Evolutionary conservation across 2,797 vertebrate genomes (phyloP), one percentile per base, ranked within the genome.

Genomic region (Phaenicophaeus curvirostris): DNA sequence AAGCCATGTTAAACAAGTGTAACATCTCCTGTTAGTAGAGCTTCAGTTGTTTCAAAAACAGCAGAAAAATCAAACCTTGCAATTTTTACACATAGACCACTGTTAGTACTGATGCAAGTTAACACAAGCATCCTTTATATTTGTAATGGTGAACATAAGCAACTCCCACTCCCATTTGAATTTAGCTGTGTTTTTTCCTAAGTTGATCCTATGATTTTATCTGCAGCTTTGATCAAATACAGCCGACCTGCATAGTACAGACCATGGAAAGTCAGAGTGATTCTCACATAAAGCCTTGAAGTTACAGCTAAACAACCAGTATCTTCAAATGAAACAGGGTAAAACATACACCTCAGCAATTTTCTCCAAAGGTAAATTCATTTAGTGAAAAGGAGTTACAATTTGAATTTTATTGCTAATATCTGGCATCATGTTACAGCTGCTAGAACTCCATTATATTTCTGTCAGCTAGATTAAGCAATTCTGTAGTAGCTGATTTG

Each of bases 341-440:
- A 25, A 76, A 89, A 69, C 15, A 30, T 30, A 67, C 8, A 79
- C 14, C 50, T 83, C 5, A 1, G 33, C 19, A 89, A 73, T 55
- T 72, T 69, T 7, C 81, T 95, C 41, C 31, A 41, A 79, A 69
- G 33, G 16, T 20, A 89, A 87, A 95, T 67, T 85, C 68, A 61
- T 55, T 80, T 61, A 15, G 68, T 83, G 72, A 69, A 80, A 83
- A 69, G 44, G 24, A 66, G 35, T 58, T 62, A 31, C 44, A 79
- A 93, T 73, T 92, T 75, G 41, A 54, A 81, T 72, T 76, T 89
- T 87, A 80, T 57, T 93, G 66, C 39, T 25, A 66, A 27, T 80
- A 73, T 33, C 39, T 83, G 48, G 59, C 55, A 85, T 61, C 5
- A 23, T 37, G 9, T 81, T 92, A 35, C 74, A 82, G 23, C 13